Conservation (phyloP, 2,113 vertebrate species). For the Progne subis region DNA sequence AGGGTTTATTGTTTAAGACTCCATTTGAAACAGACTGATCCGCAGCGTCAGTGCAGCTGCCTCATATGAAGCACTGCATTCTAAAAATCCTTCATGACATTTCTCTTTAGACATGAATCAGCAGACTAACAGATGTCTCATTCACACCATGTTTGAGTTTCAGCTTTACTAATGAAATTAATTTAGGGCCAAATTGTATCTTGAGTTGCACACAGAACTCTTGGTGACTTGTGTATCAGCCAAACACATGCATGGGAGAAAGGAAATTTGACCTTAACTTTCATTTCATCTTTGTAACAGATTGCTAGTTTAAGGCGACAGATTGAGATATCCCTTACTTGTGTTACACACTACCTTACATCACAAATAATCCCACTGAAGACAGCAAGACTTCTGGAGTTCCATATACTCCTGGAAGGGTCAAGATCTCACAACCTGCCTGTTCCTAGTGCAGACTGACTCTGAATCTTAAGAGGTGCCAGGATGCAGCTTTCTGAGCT, state of each 20-base stretch:
- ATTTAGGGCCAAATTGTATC: conserved; percentile 64
- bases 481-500: not conserved
- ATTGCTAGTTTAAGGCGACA: conserved; percentile 46
- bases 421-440: not conserved
- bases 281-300: conserved; percentile 33
- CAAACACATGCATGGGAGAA: conserved; percentile 26
- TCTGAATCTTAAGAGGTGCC: not conserved
- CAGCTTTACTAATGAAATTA: conserved; percentile 67
- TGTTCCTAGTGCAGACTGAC: not conserved
- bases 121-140: conserved; percentile 69
- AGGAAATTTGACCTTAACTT: conserved; percentile 51
- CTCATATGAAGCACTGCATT: conserved; percentile 14
- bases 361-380: conserved; percentile 15
- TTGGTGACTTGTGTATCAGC: conserved; percentile 40
- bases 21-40: conserved; percentile 41
- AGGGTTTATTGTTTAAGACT: conserved; percentile 37
- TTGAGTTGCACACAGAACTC: conserved; percentile 34
- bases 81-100: conserved; percentile 65
- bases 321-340: conserved; percentile 10
- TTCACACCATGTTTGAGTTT: conserved; percentile 70
- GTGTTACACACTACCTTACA: not conserved
- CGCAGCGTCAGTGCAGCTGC: conserved; percentile 54
- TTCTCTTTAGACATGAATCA: conserved; percentile 65
- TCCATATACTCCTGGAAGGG: not conserved
- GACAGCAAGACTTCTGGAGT: not conserved